phyloP scores from a whole-genome alignment of 2,113 vertebrate genomes.

The Gallinago undulata region DNA sequence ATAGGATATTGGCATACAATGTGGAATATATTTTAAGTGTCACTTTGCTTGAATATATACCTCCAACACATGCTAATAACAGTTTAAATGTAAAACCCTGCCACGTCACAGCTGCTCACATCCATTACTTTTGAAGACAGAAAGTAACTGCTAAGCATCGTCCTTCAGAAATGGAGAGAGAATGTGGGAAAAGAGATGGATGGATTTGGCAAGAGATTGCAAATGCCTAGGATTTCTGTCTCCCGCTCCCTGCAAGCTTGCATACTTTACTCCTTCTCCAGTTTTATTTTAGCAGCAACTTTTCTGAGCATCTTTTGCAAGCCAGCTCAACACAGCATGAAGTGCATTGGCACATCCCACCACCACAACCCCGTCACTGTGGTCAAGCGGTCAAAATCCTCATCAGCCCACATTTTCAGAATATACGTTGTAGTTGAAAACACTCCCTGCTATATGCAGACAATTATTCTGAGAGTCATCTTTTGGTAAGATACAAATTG shows the following conservation, averaged over 20 bases:
- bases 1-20: not conserved
- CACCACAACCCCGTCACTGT: not conserved
- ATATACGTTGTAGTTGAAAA: not conserved
- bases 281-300: slow-evolving; percentile 34
- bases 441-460: not conserved
- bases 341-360: not conserved
- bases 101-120: slow-evolving; percentile 40
- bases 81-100: slow-evolving; percentile 14
- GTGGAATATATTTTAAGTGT: not conserved
- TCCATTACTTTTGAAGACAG: slow-evolving; percentile 33
- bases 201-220: slow-evolving; percentile 1
- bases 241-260: not conserved
- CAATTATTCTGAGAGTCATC: not conserved
- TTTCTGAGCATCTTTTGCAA: not conserved
- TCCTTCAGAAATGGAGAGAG: slow-evolving; percentile 16
- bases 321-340: not conserved
- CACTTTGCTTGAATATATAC: not conserved
- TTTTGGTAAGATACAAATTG: not conserved
- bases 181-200: slow-evolving; percentile 45
- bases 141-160: slow-evolving; percentile 9
- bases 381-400: not conserved
- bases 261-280: slow-evolving; percentile 1
- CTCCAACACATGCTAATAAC: slow-evolving; percentile 49
- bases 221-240: slow-evolving; percentile 30
- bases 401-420: not conserved